Conservation (phyloP, 2,113 vertebrate genomes). For the Cyanistes caeruleus region DNA sequence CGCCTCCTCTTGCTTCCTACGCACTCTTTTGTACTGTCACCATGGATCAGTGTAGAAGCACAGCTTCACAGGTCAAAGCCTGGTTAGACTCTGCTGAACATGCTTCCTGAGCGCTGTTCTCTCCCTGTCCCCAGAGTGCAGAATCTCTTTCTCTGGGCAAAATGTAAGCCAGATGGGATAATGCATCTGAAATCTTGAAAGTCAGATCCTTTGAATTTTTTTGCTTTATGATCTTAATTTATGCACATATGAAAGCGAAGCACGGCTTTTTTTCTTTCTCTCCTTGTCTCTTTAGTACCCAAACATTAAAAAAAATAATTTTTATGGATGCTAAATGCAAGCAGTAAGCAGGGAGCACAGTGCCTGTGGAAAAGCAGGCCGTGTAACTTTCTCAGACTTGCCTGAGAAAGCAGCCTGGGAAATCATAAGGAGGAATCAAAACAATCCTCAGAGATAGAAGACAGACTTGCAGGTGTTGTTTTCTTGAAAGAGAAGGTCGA, state of each 20-base stretch:
- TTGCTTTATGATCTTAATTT: constrained; percentile 41
- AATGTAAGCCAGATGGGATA: constrained; percentile 38
- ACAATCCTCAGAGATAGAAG: too few species aligned
- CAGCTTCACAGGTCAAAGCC: constrained; percentile 25
- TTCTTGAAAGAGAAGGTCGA: too few species aligned
- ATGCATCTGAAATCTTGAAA: constrained; percentile 4
- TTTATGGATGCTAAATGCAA: too few species aligned
- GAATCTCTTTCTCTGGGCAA: constrained; percentile 22
- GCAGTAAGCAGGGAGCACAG: too few species aligned
- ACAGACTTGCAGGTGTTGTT: too few species aligned
- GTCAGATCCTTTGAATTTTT: constrained; percentile 4
- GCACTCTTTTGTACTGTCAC: constrained; percentile 11
- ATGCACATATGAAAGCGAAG: constrained; percentile 42
- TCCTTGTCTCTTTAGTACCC: not conserved
- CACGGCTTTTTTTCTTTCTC: not conserved
- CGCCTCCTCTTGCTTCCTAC: constrained; percentile 18
- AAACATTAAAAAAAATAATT: not conserved
- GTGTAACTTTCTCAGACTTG: too few species aligned
- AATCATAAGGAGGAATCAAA: too few species aligned
- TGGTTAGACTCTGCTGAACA: not conserved
- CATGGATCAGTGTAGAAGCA: not conserved
- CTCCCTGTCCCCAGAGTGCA: not conserved
- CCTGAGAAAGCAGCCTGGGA: too few species aligned
- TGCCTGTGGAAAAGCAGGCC: too few species aligned
- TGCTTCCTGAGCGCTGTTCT: not conserved